Evolutionary conservation across 2,113 vertebrate species (phyloP), one percentile per base, ranked within the genome.

Genomic region (Nannospalax galili): DNA sequence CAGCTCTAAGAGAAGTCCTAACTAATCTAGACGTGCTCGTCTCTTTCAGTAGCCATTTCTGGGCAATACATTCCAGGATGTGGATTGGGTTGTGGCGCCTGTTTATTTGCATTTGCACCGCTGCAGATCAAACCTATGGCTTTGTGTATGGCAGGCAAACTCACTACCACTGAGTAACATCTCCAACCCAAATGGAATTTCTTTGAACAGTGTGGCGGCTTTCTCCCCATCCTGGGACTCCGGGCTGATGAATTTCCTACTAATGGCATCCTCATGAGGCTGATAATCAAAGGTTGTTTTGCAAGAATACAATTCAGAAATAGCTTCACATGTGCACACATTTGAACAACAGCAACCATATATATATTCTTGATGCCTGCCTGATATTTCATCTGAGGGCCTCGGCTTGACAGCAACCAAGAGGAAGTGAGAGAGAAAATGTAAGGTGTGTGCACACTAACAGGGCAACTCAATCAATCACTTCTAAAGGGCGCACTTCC

Each of bases 401-500:
- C 40, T 26, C 86, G 65, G 62, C 88, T 77, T 90, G 87, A 72
- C 89, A 81, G 82, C 32, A 79, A 72, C 37, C 22, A 42, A 74
- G 65, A 88, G 52, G 78, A 52, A 81, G 28, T 35, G 24, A 28
- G 84, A 48, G 45, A 81, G 45, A 86, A 52, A 74, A 17, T 24
- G 22, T 45, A 72, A 84, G 35, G 35, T 65, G 26, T 10, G 19
- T 74, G 82, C 32, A 79, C 85, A 90, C 82, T 15, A 11, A 32
- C 14, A 11, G 65, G 14, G 28, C 69, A 74, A 84, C 58, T 73
- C 84, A 90, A 95, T 73, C 97, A 84, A 42, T 96, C 84, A 62
- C 81, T 97, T 95, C 88, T 74, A 93, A 95, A 96, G 88, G 84
- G 95, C 37, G 1, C 1, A 4, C 16, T 93, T 95, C 32, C 92